Base-by-base conservation (phyloP, 2,797 vertebrate species). In the Remorina albescens region DNA sequence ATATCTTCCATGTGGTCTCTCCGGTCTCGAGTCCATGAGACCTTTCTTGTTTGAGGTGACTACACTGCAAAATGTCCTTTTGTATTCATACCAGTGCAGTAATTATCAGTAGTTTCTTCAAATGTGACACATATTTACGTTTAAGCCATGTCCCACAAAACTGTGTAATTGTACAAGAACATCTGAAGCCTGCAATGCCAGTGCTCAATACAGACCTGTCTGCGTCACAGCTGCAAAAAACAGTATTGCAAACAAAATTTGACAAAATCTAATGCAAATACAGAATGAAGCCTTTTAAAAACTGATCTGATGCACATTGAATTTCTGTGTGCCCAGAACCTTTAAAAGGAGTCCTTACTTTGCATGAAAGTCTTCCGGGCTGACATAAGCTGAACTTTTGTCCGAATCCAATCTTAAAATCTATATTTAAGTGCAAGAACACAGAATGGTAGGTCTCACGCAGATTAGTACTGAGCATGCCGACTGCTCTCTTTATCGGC, bases 1-100 rank as follows among this genome's bases (percentile, higher is more conserved):
- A 32, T 41, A 54, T 50, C 37, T 69, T 28, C 55, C 53, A 49
- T 23, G 5, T 15, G 32, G 56, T 54, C 34, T 65, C 67, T 21
- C 18, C n/a, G 30, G 60, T 11, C 56, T 47, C 6, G 56, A 60
- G 65, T 34, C 26, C 12, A 25, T 32, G 26, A 8, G 5, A 53
- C 6, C 21, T 44, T 61, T 23, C 5, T 47, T 28, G 68, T 8
- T 49, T 11, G 21, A 42, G 37, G n/a, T 53, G 23, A 34, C 39
- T 34, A 36, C 37, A 41, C 19, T 51, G 10, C 54, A 79, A 67
- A 70, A 37, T 26, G 19, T 42, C 1, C 4, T 41, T 28, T 26
- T 59, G 19, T n/a, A 66, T 79, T 76, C 50, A 64, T 25, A 54
- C 6, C 37, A 49, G 63, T 47, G 42, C 19, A 47, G 19, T 26